A percentile compares a stretch with the other conserved stretches of the same genome.
Evolutionary conservation across 2,113 vertebrate genomes (phyloP).

Genomic region (Trichechus manatus): DNA sequence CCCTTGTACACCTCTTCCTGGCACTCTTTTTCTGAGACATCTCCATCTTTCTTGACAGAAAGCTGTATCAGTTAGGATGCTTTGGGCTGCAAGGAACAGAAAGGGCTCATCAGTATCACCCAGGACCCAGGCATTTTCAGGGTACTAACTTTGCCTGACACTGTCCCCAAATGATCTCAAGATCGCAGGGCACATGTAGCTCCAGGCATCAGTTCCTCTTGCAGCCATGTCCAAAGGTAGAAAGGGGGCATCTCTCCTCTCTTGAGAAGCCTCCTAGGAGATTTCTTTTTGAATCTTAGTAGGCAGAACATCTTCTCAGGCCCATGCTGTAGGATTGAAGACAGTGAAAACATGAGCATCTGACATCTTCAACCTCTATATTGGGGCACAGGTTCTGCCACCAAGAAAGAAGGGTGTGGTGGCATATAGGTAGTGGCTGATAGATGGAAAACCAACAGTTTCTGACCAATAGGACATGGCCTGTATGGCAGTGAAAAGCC

Average conservation of each 20-base stretch:
- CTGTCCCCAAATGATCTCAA: neutral
- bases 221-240: neutral
- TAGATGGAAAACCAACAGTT: neutral
- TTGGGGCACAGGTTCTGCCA: neutral
- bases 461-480: neutral
- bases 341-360: neutral
- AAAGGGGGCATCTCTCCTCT: neutral
- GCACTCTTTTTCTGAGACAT: neutral
- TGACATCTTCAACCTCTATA: neutral
- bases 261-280: neutral
- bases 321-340: neutral
- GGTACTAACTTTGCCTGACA: neutral
- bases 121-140: neutral
- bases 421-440: neutral
- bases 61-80: neutral
- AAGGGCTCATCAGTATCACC: rapidly evolving
- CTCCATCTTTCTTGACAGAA: neutral
- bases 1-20: neutral
- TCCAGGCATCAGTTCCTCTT: neutral
- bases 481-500: neutral
- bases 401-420: neutral
- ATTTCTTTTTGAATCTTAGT: neutral
- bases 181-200: neutral
- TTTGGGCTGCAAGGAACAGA: neutral
- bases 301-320: neutral